Base-by-base conservation (phyloP, 2,888 invertebrate genomes). In the Athalia circularis region DNA sequence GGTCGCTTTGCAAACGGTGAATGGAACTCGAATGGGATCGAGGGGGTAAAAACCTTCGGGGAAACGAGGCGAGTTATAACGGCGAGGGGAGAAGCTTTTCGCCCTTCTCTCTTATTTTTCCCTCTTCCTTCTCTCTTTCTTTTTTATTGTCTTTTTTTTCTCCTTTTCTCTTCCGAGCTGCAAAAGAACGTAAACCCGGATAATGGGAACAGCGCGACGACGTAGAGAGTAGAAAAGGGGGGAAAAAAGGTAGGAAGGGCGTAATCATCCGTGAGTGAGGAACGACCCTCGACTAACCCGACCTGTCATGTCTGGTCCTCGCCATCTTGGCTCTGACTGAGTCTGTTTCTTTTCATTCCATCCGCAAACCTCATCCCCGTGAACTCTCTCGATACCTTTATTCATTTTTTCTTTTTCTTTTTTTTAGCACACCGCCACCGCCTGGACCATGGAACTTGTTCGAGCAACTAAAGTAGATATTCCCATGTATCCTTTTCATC, bases 131-230 rank as follows among this genome's bases (percentile, higher is more conserved):
- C 54, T 6, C 0, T 54, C 54, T 54, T n/a, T 54, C 54, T 54
- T 4, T 54, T n/a, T 54, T n/a, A 11, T n/a, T 7, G 29, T 54
- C 54, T 6, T 0, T 54, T 29, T n/a, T 54, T n/a, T 6, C 7
- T 54, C 5, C 13, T n/a, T 59, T 8, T 29, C 9, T 57, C 29
- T 29, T 29, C 76, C 79, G 70, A 76, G 77, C 79, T 79, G 81
- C 61, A 57, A 67, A 81, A 78, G 79, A 79, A 80, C 81, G 82
- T 79, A 80, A 80, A 82, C 79, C 82, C 80, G 79, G 80, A 81
- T 68, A 68, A 68, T 68, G 68, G 68, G 68, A 29, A 29, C 6
- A 82, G 29, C 29, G 29, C 67, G 65, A 77, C 78, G 43, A 72
- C 64, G 47, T 11, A 61, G 48, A 68, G 68, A 9, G 67, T 15